phyloP scores from a whole-genome alignment of 2,113 vertebrate species.

The Corythoichthys intestinalis region DNA sequence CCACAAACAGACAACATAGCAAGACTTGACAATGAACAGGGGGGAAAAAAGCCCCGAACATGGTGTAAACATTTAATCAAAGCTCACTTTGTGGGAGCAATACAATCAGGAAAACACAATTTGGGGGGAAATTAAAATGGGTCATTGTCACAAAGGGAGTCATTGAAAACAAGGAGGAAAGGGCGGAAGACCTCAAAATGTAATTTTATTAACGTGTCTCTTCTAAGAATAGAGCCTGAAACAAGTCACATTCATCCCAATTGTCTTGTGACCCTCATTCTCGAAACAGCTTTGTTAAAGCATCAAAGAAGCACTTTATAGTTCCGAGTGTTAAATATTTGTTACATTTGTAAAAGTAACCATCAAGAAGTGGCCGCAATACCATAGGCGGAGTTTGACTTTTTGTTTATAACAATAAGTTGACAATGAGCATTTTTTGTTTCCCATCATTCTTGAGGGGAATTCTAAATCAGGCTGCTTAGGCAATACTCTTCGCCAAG shows the following conservation, averaged over 20 bases:
- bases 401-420: too few species aligned
- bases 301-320: background rate
- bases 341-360: background rate
- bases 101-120: constrained; percentile 15
- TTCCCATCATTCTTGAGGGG: too few species aligned
- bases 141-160: constrained; percentile 24
- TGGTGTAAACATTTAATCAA: background rate
- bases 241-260: constrained; percentile 15
- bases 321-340: background rate
- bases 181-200: constrained; percentile 36
- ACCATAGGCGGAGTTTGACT: too few species aligned
- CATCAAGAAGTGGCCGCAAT: too few species aligned
- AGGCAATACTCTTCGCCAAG: too few species aligned
- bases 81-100: background rate
- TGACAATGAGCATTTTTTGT: too few species aligned
- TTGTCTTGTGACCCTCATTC: constrained; percentile 8
- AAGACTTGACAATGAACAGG: too few species aligned
- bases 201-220: constrained; percentile 26
- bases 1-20: too few species aligned
- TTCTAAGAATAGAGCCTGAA: constrained; percentile 42
- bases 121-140: constrained; percentile 40
- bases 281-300: background rate
- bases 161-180: constrained; percentile 43
- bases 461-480: too few species aligned
- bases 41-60: too few species aligned